These are phyloP conservation scores for Campoletis sonorensis DNA, from an alignment of 1,140 invertebrate species.

Conservation along the genomic window DNA sequence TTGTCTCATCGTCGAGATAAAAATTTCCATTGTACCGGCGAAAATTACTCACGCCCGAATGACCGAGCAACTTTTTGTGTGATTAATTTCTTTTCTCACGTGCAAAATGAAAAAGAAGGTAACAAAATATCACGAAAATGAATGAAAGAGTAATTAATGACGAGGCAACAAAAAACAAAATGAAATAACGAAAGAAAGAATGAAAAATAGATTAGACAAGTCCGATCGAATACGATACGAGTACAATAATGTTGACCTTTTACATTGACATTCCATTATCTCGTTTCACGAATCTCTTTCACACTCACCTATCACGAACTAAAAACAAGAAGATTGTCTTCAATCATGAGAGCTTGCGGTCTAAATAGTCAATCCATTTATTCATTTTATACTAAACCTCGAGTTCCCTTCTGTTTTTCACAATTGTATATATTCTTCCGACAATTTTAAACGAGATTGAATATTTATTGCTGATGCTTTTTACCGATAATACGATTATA, in stretches of 20 bases:
- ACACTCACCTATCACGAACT: conserved; percentile 1
- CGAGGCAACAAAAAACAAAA: not conserved
- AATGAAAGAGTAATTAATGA: not conserved
- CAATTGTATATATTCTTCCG: too few species aligned
- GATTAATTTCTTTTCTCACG: not conserved
- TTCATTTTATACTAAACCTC: not conserved
- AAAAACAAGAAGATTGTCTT: not conserved
- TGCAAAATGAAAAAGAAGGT: too few species aligned
- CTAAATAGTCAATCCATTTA: not conserved
- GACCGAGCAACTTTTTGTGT: not conserved
- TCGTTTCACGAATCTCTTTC: conserved; percentile 8
- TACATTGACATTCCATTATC: not conserved
- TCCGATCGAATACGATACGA: not conserved
- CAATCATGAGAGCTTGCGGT: not conserved
- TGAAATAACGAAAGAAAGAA: not conserved
- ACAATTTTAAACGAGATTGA: too few species aligned
- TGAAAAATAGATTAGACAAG: not conserved
- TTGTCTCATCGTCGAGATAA: conserved; percentile 5
- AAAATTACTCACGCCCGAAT: not conserved
- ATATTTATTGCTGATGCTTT: too few species aligned
- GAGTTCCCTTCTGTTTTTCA: not conserved
- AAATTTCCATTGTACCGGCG: conserved; percentile 6
- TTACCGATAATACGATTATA: too few species aligned
- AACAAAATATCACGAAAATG: not conserved
- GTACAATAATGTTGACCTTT: conserved; percentile 11